phyloP scores from a whole-genome alignment of 2,113 vertebrate species.

The Salvelinus sp. region DNA sequence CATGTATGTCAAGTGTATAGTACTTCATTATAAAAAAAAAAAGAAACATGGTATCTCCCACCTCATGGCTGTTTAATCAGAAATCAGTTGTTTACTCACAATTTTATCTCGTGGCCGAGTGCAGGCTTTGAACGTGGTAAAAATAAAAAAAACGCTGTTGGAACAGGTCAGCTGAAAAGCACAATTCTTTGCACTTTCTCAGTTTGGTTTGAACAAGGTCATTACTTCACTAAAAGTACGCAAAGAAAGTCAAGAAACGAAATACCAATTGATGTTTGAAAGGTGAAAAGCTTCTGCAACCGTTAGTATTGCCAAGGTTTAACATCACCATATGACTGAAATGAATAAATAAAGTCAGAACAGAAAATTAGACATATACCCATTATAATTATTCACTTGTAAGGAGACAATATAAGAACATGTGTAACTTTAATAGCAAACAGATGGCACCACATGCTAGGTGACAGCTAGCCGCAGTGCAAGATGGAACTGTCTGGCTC shows the following conservation, averaged over 20 bases:
- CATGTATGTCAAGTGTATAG: neutral
- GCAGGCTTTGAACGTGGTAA: neutral
- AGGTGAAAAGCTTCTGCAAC: neutral
- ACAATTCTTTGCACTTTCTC: neutral
- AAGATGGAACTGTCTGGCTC: constrained; percentile 23
- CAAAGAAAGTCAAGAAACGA: constrained; percentile 20
- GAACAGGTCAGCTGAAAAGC: neutral
- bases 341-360: constrained; percentile 53
- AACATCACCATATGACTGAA: constrained; percentile 31
- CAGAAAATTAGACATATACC: constrained; percentile 40
- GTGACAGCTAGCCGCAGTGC: constrained; percentile 25
- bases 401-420: constrained; percentile 49
- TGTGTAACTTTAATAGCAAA: constrained; percentile 42
- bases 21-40: neutral
- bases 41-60: neutral
- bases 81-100: neutral
- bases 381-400: constrained; percentile 50
- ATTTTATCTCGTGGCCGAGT: neutral
- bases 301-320: constrained; percentile 36
- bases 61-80: neutral
- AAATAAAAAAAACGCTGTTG: neutral
- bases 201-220: constrained; percentile 11
- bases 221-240: constrained; percentile 44
- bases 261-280: neutral
- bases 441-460: constrained; percentile 18